Conservation (phyloP, 2,113 vertebrate species). For the Butorides virescens region DNA sequence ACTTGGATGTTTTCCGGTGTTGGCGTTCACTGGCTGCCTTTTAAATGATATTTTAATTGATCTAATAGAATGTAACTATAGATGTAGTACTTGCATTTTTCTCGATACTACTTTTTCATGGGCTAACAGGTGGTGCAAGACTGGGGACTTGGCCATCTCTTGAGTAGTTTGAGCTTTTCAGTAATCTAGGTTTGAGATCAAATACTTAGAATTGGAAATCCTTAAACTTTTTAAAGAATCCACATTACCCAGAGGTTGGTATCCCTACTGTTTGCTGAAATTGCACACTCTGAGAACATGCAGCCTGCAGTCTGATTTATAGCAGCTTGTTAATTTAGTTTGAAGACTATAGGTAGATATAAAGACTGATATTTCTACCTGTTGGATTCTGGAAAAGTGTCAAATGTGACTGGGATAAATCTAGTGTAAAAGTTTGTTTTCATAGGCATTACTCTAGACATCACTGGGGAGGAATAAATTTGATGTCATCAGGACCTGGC, state of each 20-base stretch:
- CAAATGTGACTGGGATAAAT: background rate
- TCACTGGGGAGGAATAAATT: background rate
- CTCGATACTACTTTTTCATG: rapidly evolving
- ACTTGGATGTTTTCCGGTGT: background rate
- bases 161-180: background rate
- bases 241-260: background rate
- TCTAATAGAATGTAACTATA: background rate
- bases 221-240: background rate
- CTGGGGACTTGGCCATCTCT: background rate
- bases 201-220: background rate
- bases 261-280: background rate
- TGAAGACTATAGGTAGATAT: background rate
- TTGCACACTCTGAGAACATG: background rate
- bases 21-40: background rate
- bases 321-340: background rate
- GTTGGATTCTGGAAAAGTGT: background rate
- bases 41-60: background rate
- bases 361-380: background rate
- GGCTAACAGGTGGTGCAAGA: background rate
- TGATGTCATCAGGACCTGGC: background rate
- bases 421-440: background rate
- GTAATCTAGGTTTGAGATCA: background rate
- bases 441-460: background rate
- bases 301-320: background rate
- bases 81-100: background rate